Evolutionary conservation across 2,888 invertebrate genomes (phyloP), one percentile per base, ranked within the genome.

Genomic region (Folsomia manolachei): DNA sequence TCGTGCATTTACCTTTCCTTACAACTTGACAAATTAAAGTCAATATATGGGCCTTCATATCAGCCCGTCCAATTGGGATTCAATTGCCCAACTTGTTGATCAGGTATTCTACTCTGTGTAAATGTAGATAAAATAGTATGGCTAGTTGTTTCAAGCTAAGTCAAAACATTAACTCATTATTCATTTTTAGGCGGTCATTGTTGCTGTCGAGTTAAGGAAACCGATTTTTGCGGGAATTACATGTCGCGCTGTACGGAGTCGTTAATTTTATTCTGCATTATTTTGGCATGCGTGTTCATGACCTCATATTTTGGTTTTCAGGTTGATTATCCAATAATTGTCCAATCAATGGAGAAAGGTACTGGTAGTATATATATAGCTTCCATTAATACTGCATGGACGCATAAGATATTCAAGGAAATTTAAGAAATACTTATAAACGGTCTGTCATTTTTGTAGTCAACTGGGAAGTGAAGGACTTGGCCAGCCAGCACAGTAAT

Each of bases 401-500:
- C n/a, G n/a, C n/a, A n/a, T n/a, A n/a, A n/a, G n/a, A n/a, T n/a
- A n/a, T n/a, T n/a, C n/a, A n/a, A n/a, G n/a, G n/a, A n/a, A n/a
- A n/a, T n/a, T n/a, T n/a, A n/a, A n/a, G n/a, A n/a, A n/a, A n/a
- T n/a, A n/a, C n/a, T n/a, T n/a, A n/a, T n/a, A n/a, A n/a, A n/a
- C n/a, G n/a, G n/a, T n/a, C n/a, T n/a, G n/a, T n/a, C n/a, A n/a
- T n/a, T n/a, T n/a, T n/a, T n/a, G n/a, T n/a, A n/a, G n/a, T 97
- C 0, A 92, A 93, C 84, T 99, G 97, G 97, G 89, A 95, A 85
- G 89, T 98, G 73, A 94, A 94, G 86, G 80, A 83, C 87, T 27
- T 99, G 0, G 94, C 94, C 85, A 94, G 93, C 0, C 93, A 97
- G 81, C 97, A 99, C 83, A 97, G 94, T 82, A 85, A 88, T 1